These are phyloP conservation scores for Tanytarsus gracilentus DNA, from an alignment of 2,888 invertebrate genomes.

Conservation along the genomic window DNA sequence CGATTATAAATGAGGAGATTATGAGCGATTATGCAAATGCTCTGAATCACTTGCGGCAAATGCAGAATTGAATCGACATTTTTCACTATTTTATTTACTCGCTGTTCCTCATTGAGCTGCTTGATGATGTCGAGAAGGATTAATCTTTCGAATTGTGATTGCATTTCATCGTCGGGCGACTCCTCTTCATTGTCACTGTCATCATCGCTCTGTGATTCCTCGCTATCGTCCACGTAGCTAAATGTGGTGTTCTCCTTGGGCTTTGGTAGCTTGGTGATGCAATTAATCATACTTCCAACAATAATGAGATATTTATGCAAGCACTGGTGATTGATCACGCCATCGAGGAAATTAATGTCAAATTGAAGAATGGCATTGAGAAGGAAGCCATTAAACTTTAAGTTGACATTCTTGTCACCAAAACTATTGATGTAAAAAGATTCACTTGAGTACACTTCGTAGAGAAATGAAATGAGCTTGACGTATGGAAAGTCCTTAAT, in stretches of 20 bases:
- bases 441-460: constrained; percentile 40
- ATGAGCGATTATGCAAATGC: constrained; percentile 71
- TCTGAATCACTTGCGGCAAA: constrained; percentile 51
- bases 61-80: constrained; percentile 40
- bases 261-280: constrained; percentile 40
- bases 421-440: constrained; percentile 1
- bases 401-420: constrained; percentile 29
- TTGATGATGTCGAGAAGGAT: constrained; percentile 45
- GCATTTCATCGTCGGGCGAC: constrained; percentile 43
- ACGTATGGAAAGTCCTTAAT: constrained; percentile 47
- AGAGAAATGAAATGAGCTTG: constrained; percentile 45
- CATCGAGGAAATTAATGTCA: constrained; percentile 38
- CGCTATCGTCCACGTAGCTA: constrained; percentile 35
- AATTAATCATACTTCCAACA: constrained; percentile 39
- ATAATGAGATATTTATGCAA: constrained; percentile 38
- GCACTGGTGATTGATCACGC: constrained; percentile 32
- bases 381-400: constrained; percentile 37
- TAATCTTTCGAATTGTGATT: constrained; percentile 35
- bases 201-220: constrained; percentile 32
- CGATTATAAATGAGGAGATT: constrained; percentile 72
- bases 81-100: constrained; percentile 46
- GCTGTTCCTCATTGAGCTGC: constrained; percentile 56
- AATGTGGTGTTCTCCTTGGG: constrained; percentile 33
- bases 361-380: constrained; percentile 40
- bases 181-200: constrained; percentile 49